Evolutionary conservation across 2,113 vertebrate genomes (phyloP).

Genomic region (Tragelaphus imberbis): DNA sequence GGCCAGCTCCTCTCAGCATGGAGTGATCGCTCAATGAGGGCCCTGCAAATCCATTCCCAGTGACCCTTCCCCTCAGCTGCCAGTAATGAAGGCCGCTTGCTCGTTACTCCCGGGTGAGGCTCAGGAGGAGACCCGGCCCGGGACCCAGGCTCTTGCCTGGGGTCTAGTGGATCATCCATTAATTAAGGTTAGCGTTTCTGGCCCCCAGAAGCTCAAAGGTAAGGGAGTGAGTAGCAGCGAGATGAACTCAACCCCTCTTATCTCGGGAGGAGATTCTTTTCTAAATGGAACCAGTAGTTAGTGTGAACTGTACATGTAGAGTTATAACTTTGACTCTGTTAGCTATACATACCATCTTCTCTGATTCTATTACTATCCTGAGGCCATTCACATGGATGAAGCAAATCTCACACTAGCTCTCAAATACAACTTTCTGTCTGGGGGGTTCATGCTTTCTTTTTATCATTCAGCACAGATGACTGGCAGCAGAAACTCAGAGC

Average conservation of each 20-base stretch:
- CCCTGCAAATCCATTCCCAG: constrained; percentile 92
- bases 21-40: constrained; percentile 90
- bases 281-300: constrained; percentile 33
- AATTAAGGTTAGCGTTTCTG: constrained; percentile 86
- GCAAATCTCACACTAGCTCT: background rate
- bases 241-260: constrained; percentile 60
- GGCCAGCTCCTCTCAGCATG: constrained; percentile 96
- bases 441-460: background rate
- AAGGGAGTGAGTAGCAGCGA: constrained; percentile 43
- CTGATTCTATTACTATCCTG: background rate
- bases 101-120: constrained; percentile 88
- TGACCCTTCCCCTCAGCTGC: constrained; percentile 92
- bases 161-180: constrained; percentile 83
- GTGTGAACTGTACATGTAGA: background rate
- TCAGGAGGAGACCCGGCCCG: constrained; percentile 82
- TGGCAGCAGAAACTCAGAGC: background rate
- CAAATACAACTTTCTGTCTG: constrained; percentile 9
- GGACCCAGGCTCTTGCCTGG: constrained; percentile 83
- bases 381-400: background rate
- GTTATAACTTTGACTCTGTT: background rate
- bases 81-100: constrained; percentile 86
- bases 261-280: constrained; percentile 48
- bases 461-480: background rate
- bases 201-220: constrained; percentile 74
- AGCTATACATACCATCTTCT: background rate